Base-by-base conservation (phyloP, 2,113 vertebrate genomes). In the Hippocampus abdominalis region DNA sequence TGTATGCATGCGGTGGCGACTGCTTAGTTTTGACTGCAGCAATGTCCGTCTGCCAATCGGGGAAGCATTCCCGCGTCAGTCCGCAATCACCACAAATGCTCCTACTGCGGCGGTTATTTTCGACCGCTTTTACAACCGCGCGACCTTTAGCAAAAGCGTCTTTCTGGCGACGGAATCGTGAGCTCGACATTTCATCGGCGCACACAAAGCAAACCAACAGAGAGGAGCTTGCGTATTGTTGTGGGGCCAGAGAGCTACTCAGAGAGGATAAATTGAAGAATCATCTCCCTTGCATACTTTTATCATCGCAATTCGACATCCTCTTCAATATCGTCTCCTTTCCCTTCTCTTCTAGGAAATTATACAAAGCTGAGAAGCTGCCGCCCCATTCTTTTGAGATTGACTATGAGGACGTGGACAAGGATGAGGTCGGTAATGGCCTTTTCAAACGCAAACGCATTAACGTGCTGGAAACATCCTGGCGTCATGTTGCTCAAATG, bases 331-430 rank as follows among this genome's bases (percentile, higher is more conserved):
- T 70, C 16, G 61, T 48, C 23, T 42, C 56, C 29, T 73, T 61
- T 70, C 39, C 16, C 49, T 64, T 53, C 76, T 69, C 23, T 36
- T 36, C 29, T 83, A 98, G 97, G 87, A 93, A 92, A 89, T 91
- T 94, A 77, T 93, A 91, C 81, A 96, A 92, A 89, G 92, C 93
- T 79, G 96, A 98, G 85, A 99, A 98, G 87, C 89, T 99, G 78
- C 95, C 93, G 13, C 95, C 95, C 3, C 96, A 98, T 90, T 96
- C 95, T 62, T 99, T 99, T 87, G 97, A 99, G 93, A 93, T 98
- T 2, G 97, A 99, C 89, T 93, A 98, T 83, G 96, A 99, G 89
- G 97, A 99, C 66, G 86, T 94, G 77, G 97, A 99, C 86, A 99
- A 97, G 77, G 97, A 99, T 91, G 97, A 99, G 92, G 97, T 98